Percentiles rank a stretch among this genome's conserved stretches.
Conservation (phyloP, 2,113 vertebrate genomes). For the Pyxicephalus adspersus region DNA sequence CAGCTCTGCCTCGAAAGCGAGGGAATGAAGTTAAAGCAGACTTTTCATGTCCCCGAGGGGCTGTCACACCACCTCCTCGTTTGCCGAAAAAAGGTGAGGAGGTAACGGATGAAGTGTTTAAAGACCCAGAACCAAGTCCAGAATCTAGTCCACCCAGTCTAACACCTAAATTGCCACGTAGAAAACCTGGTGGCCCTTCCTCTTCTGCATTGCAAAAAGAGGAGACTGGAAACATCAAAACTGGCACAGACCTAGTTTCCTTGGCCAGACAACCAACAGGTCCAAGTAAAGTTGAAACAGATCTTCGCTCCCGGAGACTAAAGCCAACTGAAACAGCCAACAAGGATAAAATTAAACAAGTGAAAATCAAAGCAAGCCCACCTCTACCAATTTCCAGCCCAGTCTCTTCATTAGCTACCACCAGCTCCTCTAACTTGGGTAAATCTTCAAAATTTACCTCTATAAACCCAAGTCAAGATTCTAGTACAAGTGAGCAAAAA, state of each 20-base stretch:
- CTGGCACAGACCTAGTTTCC: slow-evolving; percentile 64
- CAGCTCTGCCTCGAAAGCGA: slow-evolving; percentile 89
- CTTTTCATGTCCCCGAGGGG: slow-evolving; percentile 67
- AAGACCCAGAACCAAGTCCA: slow-evolving; percentile 81
- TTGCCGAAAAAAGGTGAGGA: slow-evolving; percentile 82
- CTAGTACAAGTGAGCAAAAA: slow-evolving; percentile 72
- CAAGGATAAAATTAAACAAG: slow-evolving; percentile 83
- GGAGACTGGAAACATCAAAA: slow-evolving; percentile 75
- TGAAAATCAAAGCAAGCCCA: slow-evolving; percentile 88
- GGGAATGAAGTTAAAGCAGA: slow-evolving; percentile 80
- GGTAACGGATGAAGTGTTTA: slow-evolving; percentile 75
- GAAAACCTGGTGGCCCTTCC: slow-evolving; percentile 65
- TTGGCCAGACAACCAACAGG: slow-evolving; percentile 68
- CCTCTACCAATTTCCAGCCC: slow-evolving; percentile 79
- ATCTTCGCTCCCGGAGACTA: slow-evolving; percentile 71
- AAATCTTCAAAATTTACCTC: slow-evolving; percentile 73
- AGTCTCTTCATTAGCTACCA: slow-evolving; percentile 59
- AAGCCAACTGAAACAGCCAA: slow-evolving; percentile 78
- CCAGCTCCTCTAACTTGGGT: slow-evolving; percentile 58
- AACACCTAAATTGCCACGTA: slow-evolving; percentile 83
- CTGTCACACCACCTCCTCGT: slow-evolving; percentile 85
- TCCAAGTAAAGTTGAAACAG: slow-evolving; percentile 78
- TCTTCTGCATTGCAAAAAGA: slow-evolving; percentile 67
- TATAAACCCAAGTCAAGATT: slow-evolving; percentile 81
- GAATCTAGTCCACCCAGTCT: slow-evolving; percentile 85